Evolutionary conservation across 2,797 vertebrate species (phyloP), one percentile per base, ranked within the genome.

Genomic region (Tadarida brasiliensis): DNA sequence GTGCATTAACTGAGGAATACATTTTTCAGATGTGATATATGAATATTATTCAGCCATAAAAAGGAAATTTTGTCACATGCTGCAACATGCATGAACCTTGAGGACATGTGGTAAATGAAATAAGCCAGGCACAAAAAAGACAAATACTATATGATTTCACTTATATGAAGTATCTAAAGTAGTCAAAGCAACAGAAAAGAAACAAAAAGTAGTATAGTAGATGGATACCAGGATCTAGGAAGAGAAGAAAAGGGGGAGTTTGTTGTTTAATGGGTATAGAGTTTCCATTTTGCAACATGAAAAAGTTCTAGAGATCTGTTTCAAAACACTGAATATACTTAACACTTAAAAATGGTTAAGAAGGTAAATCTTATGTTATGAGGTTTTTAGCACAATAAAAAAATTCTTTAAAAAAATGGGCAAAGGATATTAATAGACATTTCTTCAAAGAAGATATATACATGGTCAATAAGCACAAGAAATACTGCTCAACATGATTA

Each of bases 201-300:
- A 83, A 89, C 17, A 67, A 56, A 61, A 78, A n/a, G 14, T 54
- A 33, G 54, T 59, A 59, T 17, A 26, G 51, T 51, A 39, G 59
- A 57, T 35, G 67, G 33, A 68, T 49, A 73, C 68, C 26, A 49
- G 9, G 30, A 24, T 22, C 35, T 56, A 56, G 30, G 16, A 3
- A 28, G n/a, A 91, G 20, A 77, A 14, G 7, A 12, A 86, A 76
- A 70, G 51, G 65, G 6, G 39, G 35, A 78, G 20, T 22, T 9
- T 2, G 16, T 73, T 86, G 11, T 78, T 94, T 74, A 76, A 59
- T 11, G 30, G 59, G 39, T 39, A 39, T 39, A n/a, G 17, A 68
- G 73, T 84, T 87, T 87, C 73, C 51, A 26, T 78, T 68, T 44
- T 90, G 26, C 14, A 94, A 90, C 63, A 90, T 54, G 19, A 78